These are phyloP conservation scores for Odobenus rosmarus DNA, from an alignment of 2,113 vertebrate species.

Conservation along the genomic window DNA sequence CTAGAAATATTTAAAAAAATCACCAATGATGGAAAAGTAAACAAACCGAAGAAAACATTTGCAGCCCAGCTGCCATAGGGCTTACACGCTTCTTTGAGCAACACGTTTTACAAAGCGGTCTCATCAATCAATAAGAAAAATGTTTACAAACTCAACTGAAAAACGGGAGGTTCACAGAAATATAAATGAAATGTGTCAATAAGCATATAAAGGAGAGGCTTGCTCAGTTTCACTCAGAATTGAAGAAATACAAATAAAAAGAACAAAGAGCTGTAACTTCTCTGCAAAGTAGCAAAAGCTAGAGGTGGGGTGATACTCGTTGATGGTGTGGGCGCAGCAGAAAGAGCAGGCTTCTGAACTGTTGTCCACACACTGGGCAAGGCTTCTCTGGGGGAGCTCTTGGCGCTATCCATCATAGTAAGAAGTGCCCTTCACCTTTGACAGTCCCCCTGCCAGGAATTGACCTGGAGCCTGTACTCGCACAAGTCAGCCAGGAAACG, in stretches of 20 bases:
- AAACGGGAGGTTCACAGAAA: background rate
- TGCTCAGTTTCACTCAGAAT: background rate
- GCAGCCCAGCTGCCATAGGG: background rate
- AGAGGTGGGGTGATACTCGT: background rate
- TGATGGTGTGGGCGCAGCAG: too few species aligned
- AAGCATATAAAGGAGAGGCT: background rate
- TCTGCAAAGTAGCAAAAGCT: background rate
- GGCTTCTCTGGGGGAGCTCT: background rate
- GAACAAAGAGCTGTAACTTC: background rate
- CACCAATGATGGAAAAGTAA: background rate
- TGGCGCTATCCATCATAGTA: background rate
- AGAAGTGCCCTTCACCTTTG: background rate
- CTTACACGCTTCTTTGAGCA: background rate
- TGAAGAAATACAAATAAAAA: background rate
- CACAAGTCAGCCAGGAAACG: background rate
- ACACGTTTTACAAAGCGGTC: background rate
- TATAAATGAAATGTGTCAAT: background rate
- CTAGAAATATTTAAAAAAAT: background rate
- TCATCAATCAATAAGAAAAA: background rate
- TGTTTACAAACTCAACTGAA: background rate
- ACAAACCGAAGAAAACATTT: background rate
- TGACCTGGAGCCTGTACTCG: background rate
- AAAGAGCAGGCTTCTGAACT: background rate
- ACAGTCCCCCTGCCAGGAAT: background rate
- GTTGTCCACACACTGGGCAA: rapidly evolving